These are phyloP conservation scores for Branchellion lobata DNA, from an alignment of 2,888 invertebrate genomes.

Conservation along the genomic window DNA sequence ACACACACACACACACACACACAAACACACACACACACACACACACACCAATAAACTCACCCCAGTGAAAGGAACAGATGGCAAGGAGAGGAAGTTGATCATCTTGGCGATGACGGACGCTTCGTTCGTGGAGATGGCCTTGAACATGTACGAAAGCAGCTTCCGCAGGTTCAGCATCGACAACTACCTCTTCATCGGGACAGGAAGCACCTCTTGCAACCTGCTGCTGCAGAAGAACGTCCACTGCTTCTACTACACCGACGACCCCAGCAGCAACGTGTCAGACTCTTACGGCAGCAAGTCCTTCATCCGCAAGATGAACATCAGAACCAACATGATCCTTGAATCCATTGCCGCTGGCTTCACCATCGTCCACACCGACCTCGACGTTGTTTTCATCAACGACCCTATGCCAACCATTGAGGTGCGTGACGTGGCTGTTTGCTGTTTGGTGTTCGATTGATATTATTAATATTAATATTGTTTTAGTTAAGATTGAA, in stretches of 20 bases:
- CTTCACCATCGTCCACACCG: slow-evolving; percentile 48
- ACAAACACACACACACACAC: too few species aligned
- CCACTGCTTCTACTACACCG: slow-evolving; percentile 39
- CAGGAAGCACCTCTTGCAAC: slow-evolving; percentile 37
- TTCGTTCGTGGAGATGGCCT: slow-evolving; percentile 46
- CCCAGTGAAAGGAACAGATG: slow-evolving; percentile 19
- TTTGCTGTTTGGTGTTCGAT: too few species aligned
- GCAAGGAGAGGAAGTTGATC: slow-evolving; percentile 11
- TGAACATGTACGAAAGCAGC: slow-evolving; percentile 44
- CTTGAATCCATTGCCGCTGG: slow-evolving; percentile 45
- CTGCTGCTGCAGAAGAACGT: slow-evolving; percentile 13
- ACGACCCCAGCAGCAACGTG: slow-evolving; percentile 32
- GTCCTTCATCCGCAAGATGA: slow-evolving; percentile 48
- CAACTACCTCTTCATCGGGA: slow-evolving; percentile 47
- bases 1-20: neutral
- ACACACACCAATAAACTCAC: too few species aligned
- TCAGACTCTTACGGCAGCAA: slow-evolving; percentile 40
- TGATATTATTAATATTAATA: too few species aligned
- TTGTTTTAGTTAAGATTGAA: too few species aligned
- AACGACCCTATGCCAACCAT: slow-evolving; percentile 49
- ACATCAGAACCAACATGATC: slow-evolving; percentile 50
- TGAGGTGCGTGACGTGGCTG: too few species aligned
- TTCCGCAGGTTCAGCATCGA: slow-evolving; percentile 40
- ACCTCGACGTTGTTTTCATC: slow-evolving; percentile 51
- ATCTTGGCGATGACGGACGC: slow-evolving; percentile 44